Evolutionary conservation across 2,888 invertebrate genomes (phyloP), one percentile per base, ranked within the genome.

Genomic region (Bellardia bayeri): DNA sequence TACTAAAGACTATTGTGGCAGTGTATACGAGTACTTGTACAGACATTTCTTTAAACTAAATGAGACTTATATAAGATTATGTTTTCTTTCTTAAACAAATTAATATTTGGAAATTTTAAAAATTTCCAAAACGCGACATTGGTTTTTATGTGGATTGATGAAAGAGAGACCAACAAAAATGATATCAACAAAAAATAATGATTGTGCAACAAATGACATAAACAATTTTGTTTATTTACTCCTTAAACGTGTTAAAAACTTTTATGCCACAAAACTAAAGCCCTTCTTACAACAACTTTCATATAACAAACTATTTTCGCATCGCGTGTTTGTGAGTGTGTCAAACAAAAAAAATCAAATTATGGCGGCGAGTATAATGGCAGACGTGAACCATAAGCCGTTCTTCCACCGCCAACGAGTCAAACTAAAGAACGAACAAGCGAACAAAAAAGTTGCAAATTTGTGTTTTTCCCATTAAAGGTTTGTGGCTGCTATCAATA

Each of bases 401-500:
- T 23, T 33, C 37, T 82, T 14, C 16, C 3, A 79, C 33, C 13
- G 37, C 2, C 45, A 45, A 2, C 45, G 45, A 45, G 9, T 45
- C 30, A 61, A 49, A 69, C 69, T 16, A 33, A 61, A 51, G 45
- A 33, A 49, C 51, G 33, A 72, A 40, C 42, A 40, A 13, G 13
- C 30, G 3, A 16, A 54, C 37, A 74, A 51, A 68, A 54, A 74
- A 68, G 61, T 54, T 68, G 23, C 61, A 66, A 11, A 74, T 78
- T 82, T 63, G 68, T 63, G 40, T 68, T 42, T 58, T 66, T 54
- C 2, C 81, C 66, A 82, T 82, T 82, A 68, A 85, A 61, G 58
- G 58, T 75, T 61, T 78, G 79, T 40, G 75, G 64, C 51, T 76
- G 56, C 72, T 54, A 82, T 86, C 72, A 66, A 79, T 82, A 79